Conservation (phyloP, 1,140 invertebrate genomes). For the Adelges cooleyi region DNA sequence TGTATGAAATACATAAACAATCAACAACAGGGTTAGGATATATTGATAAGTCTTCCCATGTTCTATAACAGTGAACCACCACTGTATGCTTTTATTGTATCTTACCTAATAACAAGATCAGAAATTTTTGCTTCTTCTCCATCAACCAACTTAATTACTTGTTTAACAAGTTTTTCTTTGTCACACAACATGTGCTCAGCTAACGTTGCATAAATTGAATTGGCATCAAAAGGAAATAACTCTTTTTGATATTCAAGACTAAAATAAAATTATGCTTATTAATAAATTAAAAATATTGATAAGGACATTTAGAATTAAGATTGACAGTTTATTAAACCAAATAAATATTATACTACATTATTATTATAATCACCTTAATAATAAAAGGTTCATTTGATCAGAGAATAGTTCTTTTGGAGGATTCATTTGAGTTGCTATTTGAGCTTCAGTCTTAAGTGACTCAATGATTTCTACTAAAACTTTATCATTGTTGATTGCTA, state of each 20-base stretch:
- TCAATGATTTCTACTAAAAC: slow-evolving; percentile 15
- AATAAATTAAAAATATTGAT: no score
- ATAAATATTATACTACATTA: no score
- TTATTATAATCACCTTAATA: slow-evolving; percentile 21
- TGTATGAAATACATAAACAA: no score
- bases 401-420: slow-evolving; percentile 1
- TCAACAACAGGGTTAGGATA: no score
- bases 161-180: slow-evolving; percentile 14
- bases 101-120: slow-evolving; percentile 6
- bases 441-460: slow-evolving; percentile 25
- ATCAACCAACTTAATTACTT: slow-evolving; percentile 3
- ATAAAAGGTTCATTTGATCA: slow-evolving; percentile 9
- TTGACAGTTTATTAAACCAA: no score
- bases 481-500: not conserved
- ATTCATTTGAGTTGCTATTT: slow-evolving; percentile 9
- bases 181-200: slow-evolving; percentile 4
- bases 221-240: not conserved
- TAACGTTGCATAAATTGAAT: not conserved
- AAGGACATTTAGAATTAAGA: no score
- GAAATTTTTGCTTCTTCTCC: slow-evolving; percentile 3
- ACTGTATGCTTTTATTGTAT: no score
- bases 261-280: not conserved
- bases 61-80: no score
- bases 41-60: no score
- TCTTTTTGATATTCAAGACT: slow-evolving; percentile 23